phyloP scores from a whole-genome alignment of 2,888 invertebrate genomes.

The Theretra japonica region DNA sequence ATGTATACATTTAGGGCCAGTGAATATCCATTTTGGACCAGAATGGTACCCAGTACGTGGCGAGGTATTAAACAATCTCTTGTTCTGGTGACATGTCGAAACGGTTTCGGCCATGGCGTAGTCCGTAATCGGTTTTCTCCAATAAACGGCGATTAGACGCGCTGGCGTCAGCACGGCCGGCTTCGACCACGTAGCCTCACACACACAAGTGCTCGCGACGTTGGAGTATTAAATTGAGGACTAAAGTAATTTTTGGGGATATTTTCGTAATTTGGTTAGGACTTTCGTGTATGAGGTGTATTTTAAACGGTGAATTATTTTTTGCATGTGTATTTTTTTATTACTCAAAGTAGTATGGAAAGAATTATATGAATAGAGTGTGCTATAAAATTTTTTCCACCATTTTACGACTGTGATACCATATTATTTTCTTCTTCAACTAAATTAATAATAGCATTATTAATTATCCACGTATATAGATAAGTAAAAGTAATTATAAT shows the following conservation, averaged over 20 bases:
- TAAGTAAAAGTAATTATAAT: neutral
- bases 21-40: no score
- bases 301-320: no score
- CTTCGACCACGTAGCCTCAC: slow-evolving; percentile 62
- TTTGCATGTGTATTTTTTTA: no score
- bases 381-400: no score
- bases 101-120: slow-evolving; percentile 71
- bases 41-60: neutral
- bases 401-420: no score
- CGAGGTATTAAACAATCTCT: slow-evolving; percentile 22
- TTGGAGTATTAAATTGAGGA: neutral
- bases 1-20: no score
- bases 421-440: no score
- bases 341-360: no score
- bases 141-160: slow-evolving; percentile 84
- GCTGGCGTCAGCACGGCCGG: slow-evolving; percentile 81
- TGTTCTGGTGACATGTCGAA: slow-evolving; percentile 78
- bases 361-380: no score
- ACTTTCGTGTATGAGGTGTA: no score
- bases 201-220: slow-evolving; percentile 39
- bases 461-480: no score
- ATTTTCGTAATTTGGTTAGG: neutral
- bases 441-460: no score
- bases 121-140: slow-evolving; percentile 83
- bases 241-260: neutral